Evolutionary conservation across 1,140 invertebrate genomes (phyloP), one percentile per base, ranked within the genome.

Genomic region (Caenorhabditis brenneri): DNA sequence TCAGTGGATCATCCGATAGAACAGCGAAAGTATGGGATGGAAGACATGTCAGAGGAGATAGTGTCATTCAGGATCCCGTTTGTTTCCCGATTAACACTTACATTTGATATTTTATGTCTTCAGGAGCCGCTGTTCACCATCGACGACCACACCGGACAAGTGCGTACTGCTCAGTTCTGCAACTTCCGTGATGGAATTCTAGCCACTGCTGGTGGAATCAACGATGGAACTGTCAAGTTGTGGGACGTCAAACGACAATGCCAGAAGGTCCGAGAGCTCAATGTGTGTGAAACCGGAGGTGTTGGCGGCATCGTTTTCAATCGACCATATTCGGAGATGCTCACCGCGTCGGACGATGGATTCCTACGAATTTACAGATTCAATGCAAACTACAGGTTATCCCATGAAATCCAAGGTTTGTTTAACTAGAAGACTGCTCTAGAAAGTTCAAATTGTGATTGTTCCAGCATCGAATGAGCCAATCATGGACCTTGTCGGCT

Each of bases 21-120:
- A 74, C 80, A 7, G 84, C 82, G n/a, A 81, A 80, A 36, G 24
- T 85, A 1, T 85, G 84, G 84, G 60, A 85, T 16, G 84, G 22
- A 3, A 15, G 27, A 42, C 49, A 49, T 27, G 31, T 42, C 16
- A 36, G 82, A 51, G 82, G 65, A 83, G 24, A 15, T 16, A 9
- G 46, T 12, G 36, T 42, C 31, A 39, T 58, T 81, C 49, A 53
- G 7, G 49, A 81, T 42, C 48, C 80, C 16, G 80, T 81, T 42
- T 22, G 33, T 15, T 22, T 80, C 33, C 42, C 19, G 3, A 29
- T 0, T 46, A 46, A 48, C 15, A 4, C 3, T 9, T 48, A n/a
- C 15, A 48, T 7, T 29, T 22, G 53, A n/a, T n/a, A n/a, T n/a
- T 24, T 27, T 24, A 5, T 27, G 19, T 2, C 36, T 65, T 42